Percentiles rank a stretch among this genome's conserved stretches.
Conservation (phyloP, 2,888 invertebrate species). For the Nomada fucata region DNA sequence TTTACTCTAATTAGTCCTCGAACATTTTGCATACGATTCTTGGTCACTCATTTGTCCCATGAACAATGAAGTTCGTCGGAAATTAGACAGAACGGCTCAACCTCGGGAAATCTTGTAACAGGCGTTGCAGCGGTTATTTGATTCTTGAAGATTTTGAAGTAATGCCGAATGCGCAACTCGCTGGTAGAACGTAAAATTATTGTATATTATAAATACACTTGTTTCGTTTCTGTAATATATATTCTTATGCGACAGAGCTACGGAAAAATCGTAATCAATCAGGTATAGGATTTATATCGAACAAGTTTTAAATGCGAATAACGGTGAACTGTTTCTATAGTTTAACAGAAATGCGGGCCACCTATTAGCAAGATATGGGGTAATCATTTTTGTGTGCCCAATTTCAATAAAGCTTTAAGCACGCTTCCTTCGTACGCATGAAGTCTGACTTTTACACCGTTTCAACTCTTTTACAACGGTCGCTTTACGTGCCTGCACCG, state of each 20-base stretch:
- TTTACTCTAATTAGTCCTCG: neutral
- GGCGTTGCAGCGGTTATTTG: too few species aligned
- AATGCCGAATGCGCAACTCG: too few species aligned
- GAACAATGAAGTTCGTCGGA: neutral
- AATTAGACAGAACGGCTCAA: neutral
- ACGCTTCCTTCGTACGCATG: constrained; percentile 7
- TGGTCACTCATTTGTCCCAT: neutral
- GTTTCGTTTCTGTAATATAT: too few species aligned
- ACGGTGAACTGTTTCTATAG: neutral
- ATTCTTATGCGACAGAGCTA: too few species aligned
- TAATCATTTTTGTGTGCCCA: neutral
- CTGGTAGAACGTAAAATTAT: too few species aligned
- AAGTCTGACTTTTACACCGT: constrained; percentile 51
- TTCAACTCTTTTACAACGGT: constrained; percentile 66
- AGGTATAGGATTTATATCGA: too few species aligned
- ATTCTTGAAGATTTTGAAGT: too few species aligned
- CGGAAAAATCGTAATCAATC: too few species aligned
- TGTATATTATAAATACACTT: too few species aligned
- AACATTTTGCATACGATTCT: neutral
- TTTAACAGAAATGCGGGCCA: neutral
- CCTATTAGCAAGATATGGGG: neutral
- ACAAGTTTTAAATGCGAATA: neutral
- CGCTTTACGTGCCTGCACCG: constrained; percentile 67
- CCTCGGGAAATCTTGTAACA: too few species aligned
- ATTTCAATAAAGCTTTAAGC: constrained; percentile 52